Evolutionary conservation across 2,888 invertebrate genomes (phyloP), one percentile per base, ranked within the genome.

Genomic region (Drosophila multiciliata): DNA sequence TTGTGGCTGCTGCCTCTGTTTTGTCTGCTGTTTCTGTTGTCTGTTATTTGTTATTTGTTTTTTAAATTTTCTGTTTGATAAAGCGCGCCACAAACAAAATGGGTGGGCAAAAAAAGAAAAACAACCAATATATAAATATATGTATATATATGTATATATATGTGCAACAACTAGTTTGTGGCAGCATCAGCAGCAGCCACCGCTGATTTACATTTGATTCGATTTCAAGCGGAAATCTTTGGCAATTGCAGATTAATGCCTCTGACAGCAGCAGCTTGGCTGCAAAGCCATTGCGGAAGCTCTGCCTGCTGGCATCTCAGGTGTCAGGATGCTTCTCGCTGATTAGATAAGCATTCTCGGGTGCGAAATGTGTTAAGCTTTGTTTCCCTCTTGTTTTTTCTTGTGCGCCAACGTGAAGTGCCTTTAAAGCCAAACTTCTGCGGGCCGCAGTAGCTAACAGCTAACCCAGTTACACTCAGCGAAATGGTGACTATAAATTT

Each of bases 181-280:
- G 82, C 48, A 50, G 72, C 58, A 66, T 36, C 33, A 40, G 52
- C 58, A 45, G 57, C 67, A 32, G 42, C 62, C 53, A 66, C 57
- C 60, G 58, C 78, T 85, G 85, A 85, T 85, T 85, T 85, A 87
- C 89, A 85, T 89, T 85, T 85, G 85, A 85, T 85, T 87, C 87
- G 89, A 87, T 89, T 87, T 73, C 65, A 73, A 87, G 84, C 80
- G 87, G 87, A 87, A 87, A 85, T 88, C 86, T 91, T 91, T 80
- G 89, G 90, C 92, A 91, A 92, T 92, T 91, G 92, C 90, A 92
- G 91, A 92, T 92, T 92, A 92, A 92, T 92, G 92, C 90, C 82
- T 81, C 82, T 89, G 89, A 84, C 84, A 84, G 84, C 82, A 77
- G 78, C 66, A 66, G 61, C 66, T 57, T 45, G 33, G 33, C 20